Percentiles rank a stretch among this genome's conserved stretches.
Evolutionary conservation across 2,888 invertebrate genomes (phyloP).

Genomic region (Thyatira batis): DNA sequence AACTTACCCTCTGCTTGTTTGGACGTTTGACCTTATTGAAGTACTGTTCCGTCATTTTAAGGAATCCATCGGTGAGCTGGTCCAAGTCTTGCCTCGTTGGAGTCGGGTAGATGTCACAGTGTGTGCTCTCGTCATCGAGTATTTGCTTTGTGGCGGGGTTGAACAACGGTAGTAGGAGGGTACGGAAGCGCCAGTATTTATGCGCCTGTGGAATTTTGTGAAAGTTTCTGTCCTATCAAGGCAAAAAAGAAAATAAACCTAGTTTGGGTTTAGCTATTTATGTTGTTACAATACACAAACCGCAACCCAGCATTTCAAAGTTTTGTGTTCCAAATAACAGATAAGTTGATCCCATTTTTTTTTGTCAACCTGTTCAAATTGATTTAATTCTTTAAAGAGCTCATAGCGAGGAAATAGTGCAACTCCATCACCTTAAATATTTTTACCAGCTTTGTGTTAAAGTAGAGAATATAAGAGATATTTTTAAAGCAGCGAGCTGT

Average conservation of each 20-base stretch:
- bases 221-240: neutral
- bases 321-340: too few species aligned
- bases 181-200: conserved; percentile 96
- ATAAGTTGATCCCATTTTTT: too few species aligned
- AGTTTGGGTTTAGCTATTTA: neutral
- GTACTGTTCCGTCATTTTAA: conserved; percentile 92
- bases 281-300: neutral
- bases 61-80: conserved; percentile 87
- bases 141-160: conserved; percentile 91
- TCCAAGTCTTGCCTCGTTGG: conserved; percentile 83
- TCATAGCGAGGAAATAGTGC: too few species aligned
- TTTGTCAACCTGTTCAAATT: too few species aligned
- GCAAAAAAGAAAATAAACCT: neutral
- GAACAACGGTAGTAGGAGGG: conserved; percentile 92
- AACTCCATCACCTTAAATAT: too few species aligned
- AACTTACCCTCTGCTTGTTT: conserved; percentile 90
- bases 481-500: conserved; percentile 13
- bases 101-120: conserved; percentile 93
- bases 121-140: conserved; percentile 85
- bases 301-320: too few species aligned
- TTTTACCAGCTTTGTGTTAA: neutral
- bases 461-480: conserved; percentile 8
- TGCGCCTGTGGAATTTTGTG: conserved; percentile 82
- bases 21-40: conserved; percentile 94
- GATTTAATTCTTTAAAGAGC: too few species aligned